A percentile compares a stretch with the other conserved stretches of the same genome.
Conservation (phyloP, 2,797 vertebrate genomes). For the Momotus momota region DNA sequence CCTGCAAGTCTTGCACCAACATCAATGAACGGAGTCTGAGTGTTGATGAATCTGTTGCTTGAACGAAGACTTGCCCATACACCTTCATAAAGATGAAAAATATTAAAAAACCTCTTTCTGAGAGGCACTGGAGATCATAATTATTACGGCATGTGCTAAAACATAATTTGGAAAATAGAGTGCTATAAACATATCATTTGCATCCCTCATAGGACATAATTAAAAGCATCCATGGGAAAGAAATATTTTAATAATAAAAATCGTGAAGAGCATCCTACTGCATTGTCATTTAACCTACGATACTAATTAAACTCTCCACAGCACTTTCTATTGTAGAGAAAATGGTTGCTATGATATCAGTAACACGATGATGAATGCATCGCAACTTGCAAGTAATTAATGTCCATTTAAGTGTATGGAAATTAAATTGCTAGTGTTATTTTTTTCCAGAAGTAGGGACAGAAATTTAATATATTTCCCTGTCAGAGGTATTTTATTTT, state of each 20-base stretch:
- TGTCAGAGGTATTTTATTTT: not conserved
- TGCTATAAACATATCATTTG: not conserved
- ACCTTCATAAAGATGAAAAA: constrained; percentile 82
- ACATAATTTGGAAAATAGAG: not conserved
- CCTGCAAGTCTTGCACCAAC: constrained; percentile 90
- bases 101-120: not conserved
- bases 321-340: not conserved
- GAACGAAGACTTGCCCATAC: constrained; percentile 98
- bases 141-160: not conserved
- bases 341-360: not conserved
- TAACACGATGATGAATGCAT: not conserved
- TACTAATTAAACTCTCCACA: not conserved
- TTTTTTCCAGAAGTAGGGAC: not conserved
- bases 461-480: not conserved
- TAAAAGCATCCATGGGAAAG: not conserved
- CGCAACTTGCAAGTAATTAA: not conserved
- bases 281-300: not conserved
- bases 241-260: not conserved
- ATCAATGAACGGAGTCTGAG: constrained; percentile 82
- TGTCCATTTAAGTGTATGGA: not conserved
- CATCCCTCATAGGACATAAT: not conserved
- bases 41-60: constrained; percentile 90
- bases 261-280: not conserved
- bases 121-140: not conserved
- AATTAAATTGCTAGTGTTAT: not conserved